phyloP scores from a whole-genome alignment of 2,113 vertebrate genomes.

The Danionella cerebrum region DNA sequence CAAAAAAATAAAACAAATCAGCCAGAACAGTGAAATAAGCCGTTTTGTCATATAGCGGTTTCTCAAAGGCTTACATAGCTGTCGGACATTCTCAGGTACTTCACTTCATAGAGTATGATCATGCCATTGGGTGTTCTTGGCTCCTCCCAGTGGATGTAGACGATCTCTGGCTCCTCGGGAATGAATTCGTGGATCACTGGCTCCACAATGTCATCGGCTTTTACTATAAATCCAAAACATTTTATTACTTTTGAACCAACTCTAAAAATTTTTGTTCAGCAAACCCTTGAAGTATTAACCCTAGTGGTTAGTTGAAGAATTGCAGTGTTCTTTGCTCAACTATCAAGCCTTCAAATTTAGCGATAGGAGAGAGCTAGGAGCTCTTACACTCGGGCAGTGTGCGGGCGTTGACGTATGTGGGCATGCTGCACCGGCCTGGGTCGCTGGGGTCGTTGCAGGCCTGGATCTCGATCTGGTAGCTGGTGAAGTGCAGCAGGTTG shows the following conservation, averaged over 20 bases:
- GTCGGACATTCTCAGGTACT: slow-evolving; percentile 79
- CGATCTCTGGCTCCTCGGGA: slow-evolving; percentile 65
- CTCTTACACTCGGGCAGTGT: slow-evolving; percentile 87
- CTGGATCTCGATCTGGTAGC: slow-evolving; percentile 93
- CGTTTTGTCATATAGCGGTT: no score
- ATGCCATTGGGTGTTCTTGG: slow-evolving; percentile 85
- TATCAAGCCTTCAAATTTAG: no score
- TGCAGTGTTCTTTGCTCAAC: no score
- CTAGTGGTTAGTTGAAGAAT: no score
- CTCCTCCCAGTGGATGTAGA: slow-evolving; percentile 81
- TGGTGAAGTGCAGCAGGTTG: slow-evolving; percentile 86
- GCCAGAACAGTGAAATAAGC: no score
- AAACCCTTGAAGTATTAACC: no score
- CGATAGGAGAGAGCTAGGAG: no score
- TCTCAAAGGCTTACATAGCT: slow-evolving; percentile 68
- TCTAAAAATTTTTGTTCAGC: background rate
- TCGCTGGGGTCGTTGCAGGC: slow-evolving; percentile 82
- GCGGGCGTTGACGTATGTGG: slow-evolving; percentile 83
- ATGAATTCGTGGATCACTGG: slow-evolving; percentile 74
- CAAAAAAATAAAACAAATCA: background rate
- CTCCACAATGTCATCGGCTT: slow-evolving; percentile 82
- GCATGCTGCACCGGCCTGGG: slow-evolving; percentile 74
- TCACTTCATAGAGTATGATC: slow-evolving; percentile 91
- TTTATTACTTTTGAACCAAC: background rate
- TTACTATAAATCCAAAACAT: slow-evolving; percentile 56